Percentiles rank a stretch among this genome's conserved stretches.
These are phyloP conservation scores for Onychostoma macrolepis DNA, from an alignment of 2,113 vertebrate species.

Conservation along the genomic window DNA sequence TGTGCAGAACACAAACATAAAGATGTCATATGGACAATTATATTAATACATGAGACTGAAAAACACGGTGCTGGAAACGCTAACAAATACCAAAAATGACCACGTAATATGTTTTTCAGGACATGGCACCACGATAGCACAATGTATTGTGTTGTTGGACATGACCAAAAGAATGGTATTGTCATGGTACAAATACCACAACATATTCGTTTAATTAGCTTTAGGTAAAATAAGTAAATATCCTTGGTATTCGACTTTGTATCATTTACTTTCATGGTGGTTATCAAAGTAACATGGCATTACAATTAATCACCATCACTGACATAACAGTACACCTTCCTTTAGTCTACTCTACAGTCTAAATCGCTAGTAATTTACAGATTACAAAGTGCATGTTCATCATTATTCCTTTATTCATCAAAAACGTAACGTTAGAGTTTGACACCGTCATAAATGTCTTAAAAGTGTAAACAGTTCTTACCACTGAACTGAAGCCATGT, in stretches of 20 bases:
- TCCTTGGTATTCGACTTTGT: background rate
- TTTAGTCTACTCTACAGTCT: too few relatives aligned
- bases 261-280: background rate
- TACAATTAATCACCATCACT: background rate
- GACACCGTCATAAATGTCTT: background rate
- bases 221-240: background rate
- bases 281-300: background rate
- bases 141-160: background rate
- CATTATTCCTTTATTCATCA: background rate
- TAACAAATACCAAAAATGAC: background rate
- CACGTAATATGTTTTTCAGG: background rate
- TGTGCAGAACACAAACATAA: slow-evolving; percentile 53
- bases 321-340: background rate
- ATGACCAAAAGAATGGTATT: background rate
- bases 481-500: slow-evolving; percentile 80
- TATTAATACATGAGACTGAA: too few relatives aligned
- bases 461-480: slow-evolving; percentile 62
- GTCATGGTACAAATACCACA: background rate
- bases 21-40: background rate
- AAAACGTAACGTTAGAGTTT: background rate
- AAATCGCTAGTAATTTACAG: background rate
- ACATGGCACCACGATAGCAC: background rate
- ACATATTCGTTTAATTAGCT: background rate
- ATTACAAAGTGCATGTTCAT: background rate
- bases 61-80: background rate